phyloP scores from a whole-genome alignment of 2,113 vertebrate genomes.

The Phocoena phocoena region DNA sequence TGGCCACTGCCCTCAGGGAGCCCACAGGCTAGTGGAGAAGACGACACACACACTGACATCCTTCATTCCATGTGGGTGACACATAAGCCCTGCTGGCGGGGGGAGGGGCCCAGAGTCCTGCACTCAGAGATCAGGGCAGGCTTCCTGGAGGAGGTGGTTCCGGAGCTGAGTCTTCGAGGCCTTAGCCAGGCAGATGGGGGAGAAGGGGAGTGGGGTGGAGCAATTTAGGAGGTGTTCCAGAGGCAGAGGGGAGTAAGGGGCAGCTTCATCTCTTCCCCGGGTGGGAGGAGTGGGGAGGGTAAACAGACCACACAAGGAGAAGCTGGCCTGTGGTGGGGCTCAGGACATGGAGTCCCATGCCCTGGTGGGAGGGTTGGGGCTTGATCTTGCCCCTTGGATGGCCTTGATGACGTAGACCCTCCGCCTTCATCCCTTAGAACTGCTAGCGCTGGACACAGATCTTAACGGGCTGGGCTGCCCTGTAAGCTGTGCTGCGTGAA shows the following conservation, averaged over 20 bases:
- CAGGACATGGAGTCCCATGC: background rate
- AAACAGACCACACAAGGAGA: no score
- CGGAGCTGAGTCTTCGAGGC: background rate
- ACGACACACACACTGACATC: background rate
- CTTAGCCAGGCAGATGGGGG: background rate
- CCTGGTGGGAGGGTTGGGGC: background rate
- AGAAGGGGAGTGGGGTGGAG: no score
- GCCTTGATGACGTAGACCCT: background rate
- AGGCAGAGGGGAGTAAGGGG: background rate
- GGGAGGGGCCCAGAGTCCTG: background rate
- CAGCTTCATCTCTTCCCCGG: background rate
- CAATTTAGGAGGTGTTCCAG: background rate
- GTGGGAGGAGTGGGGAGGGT: background rate
- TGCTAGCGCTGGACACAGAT: fast-evolving
- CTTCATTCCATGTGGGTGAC: background rate
- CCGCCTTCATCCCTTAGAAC: background rate
- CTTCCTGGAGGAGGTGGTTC: background rate
- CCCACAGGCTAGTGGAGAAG: background rate
- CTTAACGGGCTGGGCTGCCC: background rate
- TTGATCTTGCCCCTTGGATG: background rate
- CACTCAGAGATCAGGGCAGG: background rate
- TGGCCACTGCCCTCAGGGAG: background rate
- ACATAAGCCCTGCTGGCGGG: background rate
- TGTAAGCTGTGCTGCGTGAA: fast-evolving
- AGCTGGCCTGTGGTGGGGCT: background rate